Evolutionary conservation across 2,797 vertebrate species (phyloP).

Genomic region (Syngnathus rostellatus): DNA sequence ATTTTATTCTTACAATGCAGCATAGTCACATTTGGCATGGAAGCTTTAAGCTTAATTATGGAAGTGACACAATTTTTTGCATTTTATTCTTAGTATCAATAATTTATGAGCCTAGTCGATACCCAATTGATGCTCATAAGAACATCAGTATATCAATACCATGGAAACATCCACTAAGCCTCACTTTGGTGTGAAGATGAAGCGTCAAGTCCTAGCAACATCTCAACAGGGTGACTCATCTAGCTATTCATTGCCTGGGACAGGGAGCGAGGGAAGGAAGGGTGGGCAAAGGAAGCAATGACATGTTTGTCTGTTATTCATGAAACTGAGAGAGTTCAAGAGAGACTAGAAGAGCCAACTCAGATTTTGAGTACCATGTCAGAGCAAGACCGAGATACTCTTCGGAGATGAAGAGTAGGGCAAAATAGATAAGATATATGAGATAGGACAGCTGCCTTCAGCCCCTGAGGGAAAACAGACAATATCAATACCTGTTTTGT

Average conservation of each 20-base stretch:
- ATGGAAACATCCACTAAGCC: not conserved
- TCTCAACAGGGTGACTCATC: slow-evolving; percentile 3
- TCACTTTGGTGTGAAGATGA: not conserved
- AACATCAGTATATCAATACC: too few species aligned
- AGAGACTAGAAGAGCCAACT: not conserved
- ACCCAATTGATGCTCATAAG: too few species aligned
- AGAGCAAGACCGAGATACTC: not conserved
- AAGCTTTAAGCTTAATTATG: too few species aligned
- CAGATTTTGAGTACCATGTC: not conserved
- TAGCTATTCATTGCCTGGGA: not conserved
- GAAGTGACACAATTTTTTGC: too few species aligned
- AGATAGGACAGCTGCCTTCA: too few species aligned
- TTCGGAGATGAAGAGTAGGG: too few species aligned
- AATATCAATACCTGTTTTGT: not conserved
- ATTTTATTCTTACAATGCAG: too few species aligned
- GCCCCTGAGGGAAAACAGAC: too few species aligned
- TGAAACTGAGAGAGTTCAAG: not conserved
- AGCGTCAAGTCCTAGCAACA: not conserved
- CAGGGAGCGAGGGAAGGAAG: not conserved
- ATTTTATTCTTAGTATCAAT: too few species aligned
- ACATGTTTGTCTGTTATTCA: not conserved
- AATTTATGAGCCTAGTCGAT: too few species aligned
- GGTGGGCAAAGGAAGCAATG: slow-evolving; percentile 10
- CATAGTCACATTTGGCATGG: too few species aligned
- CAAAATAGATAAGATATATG: too few species aligned